Conservation (phyloP, 2,888 invertebrate species). For the Zaprionus obscuricornis region DNA sequence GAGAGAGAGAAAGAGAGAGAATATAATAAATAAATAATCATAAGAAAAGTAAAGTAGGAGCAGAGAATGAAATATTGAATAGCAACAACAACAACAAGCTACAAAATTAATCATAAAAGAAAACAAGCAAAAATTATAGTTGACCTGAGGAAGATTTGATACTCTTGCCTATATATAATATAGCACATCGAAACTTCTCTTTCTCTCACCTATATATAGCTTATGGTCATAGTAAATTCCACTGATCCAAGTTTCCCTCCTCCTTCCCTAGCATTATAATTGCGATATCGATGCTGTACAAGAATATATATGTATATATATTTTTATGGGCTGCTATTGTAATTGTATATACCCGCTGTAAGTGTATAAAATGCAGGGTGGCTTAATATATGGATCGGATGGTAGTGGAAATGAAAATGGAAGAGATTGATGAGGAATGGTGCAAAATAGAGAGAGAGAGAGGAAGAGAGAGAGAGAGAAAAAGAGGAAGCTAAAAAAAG, state of each 20-base stretch:
- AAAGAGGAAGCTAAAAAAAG: constrained; percentile 4
- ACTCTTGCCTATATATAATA: too few species aligned
- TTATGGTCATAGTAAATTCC: too few species aligned
- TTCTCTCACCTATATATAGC: too few species aligned
- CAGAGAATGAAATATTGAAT: constrained; percentile 32
- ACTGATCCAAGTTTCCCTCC: too few species aligned
- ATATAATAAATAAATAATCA: constrained; percentile 19
- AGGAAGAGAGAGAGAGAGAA: not conserved
- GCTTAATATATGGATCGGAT: constrained; percentile 25
- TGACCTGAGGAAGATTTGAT: too few species aligned
- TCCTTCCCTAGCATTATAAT: too few species aligned
- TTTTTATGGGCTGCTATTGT: not conserved
- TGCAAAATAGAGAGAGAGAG: not conserved
- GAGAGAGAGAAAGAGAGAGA: not conserved
- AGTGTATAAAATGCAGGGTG: too few species aligned
- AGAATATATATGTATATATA: not conserved
- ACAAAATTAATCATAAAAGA: constrained; percentile 16
- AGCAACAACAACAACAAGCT: constrained; percentile 16
- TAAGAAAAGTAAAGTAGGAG: constrained; percentile 42
- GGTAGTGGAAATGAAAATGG: too few species aligned
- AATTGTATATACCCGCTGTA: too few species aligned
- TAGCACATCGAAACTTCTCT: too few species aligned
- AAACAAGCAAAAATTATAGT: constrained; percentile 12
- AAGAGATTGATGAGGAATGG: constrained; percentile 13
- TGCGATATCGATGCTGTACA: too few species aligned